Evolutionary conservation across 2,113 vertebrate species (phyloP).

Genomic region (Phylloscopus whistleri): DNA sequence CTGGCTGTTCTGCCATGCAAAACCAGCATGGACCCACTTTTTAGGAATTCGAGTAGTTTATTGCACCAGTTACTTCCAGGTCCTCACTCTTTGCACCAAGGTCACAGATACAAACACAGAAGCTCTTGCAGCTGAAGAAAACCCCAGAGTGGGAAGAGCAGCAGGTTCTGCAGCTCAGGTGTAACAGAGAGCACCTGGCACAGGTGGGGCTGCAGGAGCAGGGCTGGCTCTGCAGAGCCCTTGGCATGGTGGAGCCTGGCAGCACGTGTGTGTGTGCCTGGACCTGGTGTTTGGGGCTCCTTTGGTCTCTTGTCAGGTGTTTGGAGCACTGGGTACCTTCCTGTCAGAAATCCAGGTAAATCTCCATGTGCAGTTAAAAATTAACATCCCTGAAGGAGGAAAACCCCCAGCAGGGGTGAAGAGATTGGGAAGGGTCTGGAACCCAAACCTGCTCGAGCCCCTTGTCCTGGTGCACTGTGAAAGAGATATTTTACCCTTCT

Average conservation of each 20-base stretch:
- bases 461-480: rapidly evolving
- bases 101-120: not conserved
- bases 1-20: not conserved
- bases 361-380: rapidly evolving
- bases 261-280: not conserved
- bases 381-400: not conserved
- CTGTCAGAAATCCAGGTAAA: not conserved
- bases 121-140: not conserved
- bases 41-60: not conserved
- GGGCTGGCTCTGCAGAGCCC: not conserved
- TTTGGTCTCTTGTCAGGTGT: not conserved
- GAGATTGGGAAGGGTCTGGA: not conserved
- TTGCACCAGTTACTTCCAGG: not conserved
- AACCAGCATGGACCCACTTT: not conserved
- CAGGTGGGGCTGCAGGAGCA: not conserved
- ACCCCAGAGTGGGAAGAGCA: not conserved
- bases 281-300: not conserved
- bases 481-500: not conserved
- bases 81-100: not conserved
- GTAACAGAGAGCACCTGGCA: not conserved
- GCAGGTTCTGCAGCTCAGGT: not conserved
- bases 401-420: too few species aligned
- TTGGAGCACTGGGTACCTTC: not conserved
- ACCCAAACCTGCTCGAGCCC: not conserved
- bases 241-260: not conserved